Base-by-base conservation (phyloP, 2,113 vertebrate species). In the Melanerpes formicivorus region DNA sequence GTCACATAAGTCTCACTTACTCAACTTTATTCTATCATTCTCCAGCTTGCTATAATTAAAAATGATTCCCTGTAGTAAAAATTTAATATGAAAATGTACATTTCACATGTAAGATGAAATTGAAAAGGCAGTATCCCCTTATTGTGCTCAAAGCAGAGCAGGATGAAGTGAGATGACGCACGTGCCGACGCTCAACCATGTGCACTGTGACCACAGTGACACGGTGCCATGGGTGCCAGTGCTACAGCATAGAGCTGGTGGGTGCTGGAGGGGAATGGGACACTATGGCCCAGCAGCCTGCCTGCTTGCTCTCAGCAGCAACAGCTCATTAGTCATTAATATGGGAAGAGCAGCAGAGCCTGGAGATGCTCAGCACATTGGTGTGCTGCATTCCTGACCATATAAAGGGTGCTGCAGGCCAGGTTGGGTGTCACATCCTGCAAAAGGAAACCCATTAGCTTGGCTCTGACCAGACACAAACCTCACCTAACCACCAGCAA, bases 31-130 rank as follows among this genome's bases (percentile, higher is more conserved):
- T 95, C 92, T 85, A 96, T 93, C 62, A 2, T 93, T 91, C 93
- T 91, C 80, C 83, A 96, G 91, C 76, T 91, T 58, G 2, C 88
- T 93, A 93, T 94, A 96, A 96, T 96, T 96, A 96, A 96, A 96
- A 95, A 93, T 93, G 95, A 96, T 91, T 96, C 95, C 93, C 95
- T 0, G 1, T 18, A 85, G 95, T 77, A 93, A 80, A 86, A 95
- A 90, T 48, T 88, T 91, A 93, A 95, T 96, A 96, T 94, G 66
- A 93, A 84, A 90, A 78, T 29, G 76, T 90, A 93, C 80, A 90
- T 93, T 95, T 95, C 85, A 93, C 90, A 93, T 8, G 59, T 13
- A 63, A 93, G 85, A 88, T 66, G 85, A 87, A 90, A 93, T 65
- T 62, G 54, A 32, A 85, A 80, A 90, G 70, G 72, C 42, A 25